Conservation (phyloP, 2,888 invertebrate genomes). For the Eudasyphora cyanicolor region DNA sequence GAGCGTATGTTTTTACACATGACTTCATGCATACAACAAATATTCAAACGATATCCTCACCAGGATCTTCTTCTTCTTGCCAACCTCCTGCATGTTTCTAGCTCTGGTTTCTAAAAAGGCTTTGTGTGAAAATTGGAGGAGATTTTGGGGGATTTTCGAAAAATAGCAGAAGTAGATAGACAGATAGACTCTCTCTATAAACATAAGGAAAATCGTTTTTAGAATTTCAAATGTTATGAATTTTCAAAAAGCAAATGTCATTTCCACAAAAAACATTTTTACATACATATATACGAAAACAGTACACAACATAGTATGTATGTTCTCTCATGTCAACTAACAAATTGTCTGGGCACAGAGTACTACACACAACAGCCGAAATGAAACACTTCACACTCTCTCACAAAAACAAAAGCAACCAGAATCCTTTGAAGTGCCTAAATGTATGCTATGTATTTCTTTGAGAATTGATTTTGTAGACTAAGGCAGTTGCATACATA, state of each 20-base stretch:
- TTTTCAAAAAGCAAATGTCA: constrained; percentile 65
- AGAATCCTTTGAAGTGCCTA: constrained; percentile 28
- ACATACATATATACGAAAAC: not conserved
- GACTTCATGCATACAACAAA: constrained; percentile 60
- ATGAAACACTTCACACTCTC: not conserved
- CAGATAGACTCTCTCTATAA: constrained; percentile 39
- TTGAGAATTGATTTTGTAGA: constrained; percentile 8
- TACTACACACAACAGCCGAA: not conserved
- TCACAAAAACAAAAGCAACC: not conserved
- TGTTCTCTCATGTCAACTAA: not conserved
- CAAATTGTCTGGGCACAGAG: not conserved
- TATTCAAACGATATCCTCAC: constrained; percentile 13
- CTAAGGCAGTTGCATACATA: too few species aligned
- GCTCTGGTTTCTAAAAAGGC: not conserved
- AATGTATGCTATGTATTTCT: constrained; percentile 21
- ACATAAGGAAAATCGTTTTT: constrained; percentile 65
- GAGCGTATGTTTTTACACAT: constrained; percentile 65
- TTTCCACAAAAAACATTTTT: constrained; percentile 44
- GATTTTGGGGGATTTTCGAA: not conserved
- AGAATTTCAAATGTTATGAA: constrained; percentile 66
- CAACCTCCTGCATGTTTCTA: not conserved
- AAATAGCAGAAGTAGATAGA: not conserved
- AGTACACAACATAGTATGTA: not conserved
- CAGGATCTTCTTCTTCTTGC: too few species aligned
- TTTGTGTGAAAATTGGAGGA: not conserved